Evolutionary conservation across 2,888 invertebrate species (phyloP).

Genomic region (Protonemura montana): DNA sequence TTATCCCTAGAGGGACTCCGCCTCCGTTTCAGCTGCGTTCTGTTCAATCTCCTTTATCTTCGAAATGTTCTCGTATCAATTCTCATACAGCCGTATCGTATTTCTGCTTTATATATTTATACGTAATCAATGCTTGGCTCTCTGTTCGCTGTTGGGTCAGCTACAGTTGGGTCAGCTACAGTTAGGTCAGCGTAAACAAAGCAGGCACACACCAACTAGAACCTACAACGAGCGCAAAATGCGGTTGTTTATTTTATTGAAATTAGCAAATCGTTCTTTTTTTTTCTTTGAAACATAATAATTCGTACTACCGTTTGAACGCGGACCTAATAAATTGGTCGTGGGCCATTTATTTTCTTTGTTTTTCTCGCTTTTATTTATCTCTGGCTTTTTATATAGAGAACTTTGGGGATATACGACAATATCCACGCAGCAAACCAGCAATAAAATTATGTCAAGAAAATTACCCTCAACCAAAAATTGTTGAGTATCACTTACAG

Average conservation of each 20-base stretch:
- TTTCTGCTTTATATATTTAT: background rate
- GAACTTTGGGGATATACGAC: background rate
- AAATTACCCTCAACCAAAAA: conserved; percentile 7
- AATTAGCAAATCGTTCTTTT: background rate
- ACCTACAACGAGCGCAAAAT: background rate
- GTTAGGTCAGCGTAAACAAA: too few species aligned
- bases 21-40: background rate
- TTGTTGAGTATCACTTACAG: background rate
- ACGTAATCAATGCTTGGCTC: background rate
- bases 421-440: background rate
- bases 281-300: background rate
- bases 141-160: too few species aligned
- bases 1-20: background rate
- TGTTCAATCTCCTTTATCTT: conserved; percentile 12
- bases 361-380: background rate
- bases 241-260: background rate
- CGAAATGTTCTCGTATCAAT: background rate
- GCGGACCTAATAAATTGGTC: background rate
- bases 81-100: background rate
- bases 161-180: too few species aligned
- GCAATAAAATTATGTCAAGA: background rate
- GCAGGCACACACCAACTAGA: too few species aligned
- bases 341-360: background rate
- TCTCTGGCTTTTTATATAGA: background rate
- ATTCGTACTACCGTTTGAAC: background rate